phyloP scores from a whole-genome alignment of 2,888 invertebrate species.

The Apamea crenata region DNA sequence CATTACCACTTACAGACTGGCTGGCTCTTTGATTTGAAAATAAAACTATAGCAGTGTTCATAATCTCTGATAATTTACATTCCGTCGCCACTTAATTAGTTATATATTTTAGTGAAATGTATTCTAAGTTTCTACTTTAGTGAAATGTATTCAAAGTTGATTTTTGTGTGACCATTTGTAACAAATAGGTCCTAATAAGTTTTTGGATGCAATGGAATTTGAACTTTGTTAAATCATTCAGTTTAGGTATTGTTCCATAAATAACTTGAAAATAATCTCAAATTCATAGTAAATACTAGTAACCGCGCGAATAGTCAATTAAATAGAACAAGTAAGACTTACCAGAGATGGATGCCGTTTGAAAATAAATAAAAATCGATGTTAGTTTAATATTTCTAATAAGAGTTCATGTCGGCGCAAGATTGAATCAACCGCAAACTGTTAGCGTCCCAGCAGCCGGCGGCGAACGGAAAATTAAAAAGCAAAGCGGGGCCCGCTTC shows the following conservation, averaged over 20 bases:
- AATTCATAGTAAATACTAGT: neutral
- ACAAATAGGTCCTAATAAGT: neutral
- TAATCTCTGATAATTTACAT: neutral
- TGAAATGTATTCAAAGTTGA: neutral
- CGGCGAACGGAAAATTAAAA: slow-evolving; percentile 89
- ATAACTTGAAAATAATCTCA: neutral
- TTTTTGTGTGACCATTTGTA: neutral
- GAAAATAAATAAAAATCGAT: slow-evolving; percentile 42
- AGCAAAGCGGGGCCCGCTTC: slow-evolving; percentile 83
- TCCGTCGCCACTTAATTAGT: neutral
- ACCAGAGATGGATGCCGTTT: neutral
- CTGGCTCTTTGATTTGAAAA: slow-evolving; percentile 12
- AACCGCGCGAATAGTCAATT: neutral
- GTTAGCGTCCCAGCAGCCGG: slow-evolving; percentile 75
- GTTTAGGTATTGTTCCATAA: neutral
- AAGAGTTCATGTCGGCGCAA: slow-evolving; percentile 66
- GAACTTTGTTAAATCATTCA: neutral
- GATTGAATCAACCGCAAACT: slow-evolving; percentile 81
- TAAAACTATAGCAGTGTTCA: neutral
- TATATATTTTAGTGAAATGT: neutral
- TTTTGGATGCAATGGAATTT: neutral
- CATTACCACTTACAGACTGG: slow-evolving; percentile 26
- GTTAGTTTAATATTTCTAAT: slow-evolving; percentile 63
- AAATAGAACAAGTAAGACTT: neutral
- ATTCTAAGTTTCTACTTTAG: too few species aligned